phyloP scores from a whole-genome alignment of 2,113 vertebrate species.

The Mormyrus lacerda region DNA sequence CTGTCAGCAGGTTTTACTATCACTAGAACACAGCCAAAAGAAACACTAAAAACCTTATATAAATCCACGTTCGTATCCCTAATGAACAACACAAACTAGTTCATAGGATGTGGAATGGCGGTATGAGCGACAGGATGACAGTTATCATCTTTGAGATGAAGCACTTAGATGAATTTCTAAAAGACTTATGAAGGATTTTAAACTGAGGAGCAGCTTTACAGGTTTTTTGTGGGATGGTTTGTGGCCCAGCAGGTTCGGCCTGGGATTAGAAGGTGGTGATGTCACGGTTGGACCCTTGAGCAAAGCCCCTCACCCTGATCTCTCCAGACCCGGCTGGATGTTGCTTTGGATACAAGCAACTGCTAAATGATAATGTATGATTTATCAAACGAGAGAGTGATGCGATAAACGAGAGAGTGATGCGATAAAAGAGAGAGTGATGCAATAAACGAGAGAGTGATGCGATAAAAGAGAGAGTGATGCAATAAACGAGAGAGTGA shows the following conservation, averaged over 20 bases:
- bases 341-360: not conserved
- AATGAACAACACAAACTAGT: not conserved
- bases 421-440: no score
- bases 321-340: not conserved
- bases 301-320: not conserved
- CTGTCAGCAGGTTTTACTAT: not conserved
- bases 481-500: not conserved
- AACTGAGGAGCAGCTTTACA: not conserved
- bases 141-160: not conserved
- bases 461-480: no score
- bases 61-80: not conserved
- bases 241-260: not conserved
- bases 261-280: not conserved
- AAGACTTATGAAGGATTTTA: not conserved
- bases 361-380: not conserved
- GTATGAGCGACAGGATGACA: not conserved
- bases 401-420: no score
- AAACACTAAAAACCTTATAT: not conserved
- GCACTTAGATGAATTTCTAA: not conserved
- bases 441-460: no score
- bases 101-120: not conserved
- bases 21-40: not conserved
- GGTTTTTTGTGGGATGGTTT: not conserved
- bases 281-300: not conserved
- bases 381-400: not conserved